Conservation (phyloP, 2,113 vertebrate species). For the Saguinus imperator region DNA sequence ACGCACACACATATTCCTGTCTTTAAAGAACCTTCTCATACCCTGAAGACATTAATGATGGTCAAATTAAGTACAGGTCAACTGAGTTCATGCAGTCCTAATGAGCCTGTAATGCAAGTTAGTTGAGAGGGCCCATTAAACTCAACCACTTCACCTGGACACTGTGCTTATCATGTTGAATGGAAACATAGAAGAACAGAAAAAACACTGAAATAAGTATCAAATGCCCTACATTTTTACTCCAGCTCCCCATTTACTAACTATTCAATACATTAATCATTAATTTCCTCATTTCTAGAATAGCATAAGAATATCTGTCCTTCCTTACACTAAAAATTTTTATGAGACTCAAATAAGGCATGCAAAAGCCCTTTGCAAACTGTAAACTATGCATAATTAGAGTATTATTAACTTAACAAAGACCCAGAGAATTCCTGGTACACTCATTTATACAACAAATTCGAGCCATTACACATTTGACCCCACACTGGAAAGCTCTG, state of each 20-base stretch:
- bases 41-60: conserved; percentile 34
- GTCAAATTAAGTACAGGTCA: background rate
- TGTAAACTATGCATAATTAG: background rate
- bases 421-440: background rate
- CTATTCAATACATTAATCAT: background rate
- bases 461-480: conserved; percentile 32
- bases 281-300: conserved; percentile 27
- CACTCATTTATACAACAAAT: background rate
- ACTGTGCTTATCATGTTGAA: background rate
- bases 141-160: background rate
- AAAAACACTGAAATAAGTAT: background rate
- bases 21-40: conserved; percentile 3
- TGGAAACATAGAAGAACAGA: background rate
- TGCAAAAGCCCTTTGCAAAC: conserved; percentile 1
- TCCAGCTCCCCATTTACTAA: conserved; percentile 14
- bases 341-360: conserved; percentile 28
- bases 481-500: background rate
- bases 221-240: background rate
- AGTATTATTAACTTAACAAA: conserved; percentile 33
- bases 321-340: background rate
- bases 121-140: background rate
- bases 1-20: background rate
- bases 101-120: background rate
- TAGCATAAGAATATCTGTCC: background rate
- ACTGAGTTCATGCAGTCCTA: background rate